Conservation (phyloP, 2,113 vertebrate genomes). For the Sminthopsis crassicaudata region DNA sequence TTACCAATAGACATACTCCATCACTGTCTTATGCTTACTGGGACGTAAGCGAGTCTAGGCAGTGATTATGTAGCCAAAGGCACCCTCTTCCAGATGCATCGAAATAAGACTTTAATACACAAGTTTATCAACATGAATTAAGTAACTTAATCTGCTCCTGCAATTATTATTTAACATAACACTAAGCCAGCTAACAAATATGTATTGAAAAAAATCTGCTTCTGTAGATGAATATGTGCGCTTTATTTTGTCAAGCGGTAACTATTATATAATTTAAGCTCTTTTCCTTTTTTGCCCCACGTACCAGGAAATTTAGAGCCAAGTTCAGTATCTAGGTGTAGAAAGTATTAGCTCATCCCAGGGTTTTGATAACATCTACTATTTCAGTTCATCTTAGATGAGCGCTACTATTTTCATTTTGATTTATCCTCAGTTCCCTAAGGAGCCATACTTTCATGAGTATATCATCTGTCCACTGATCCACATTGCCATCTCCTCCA, state of each 20-base stretch:
- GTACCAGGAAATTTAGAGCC: neutral
- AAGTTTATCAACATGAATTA: neutral
- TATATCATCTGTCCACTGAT: neutral
- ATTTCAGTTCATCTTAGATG: constrained; percentile 38
- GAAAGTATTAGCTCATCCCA: neutral
- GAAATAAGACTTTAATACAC: neutral
- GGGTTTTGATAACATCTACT: neutral
- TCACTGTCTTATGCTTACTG: neutral
- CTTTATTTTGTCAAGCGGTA: neutral
- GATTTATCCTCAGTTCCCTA: constrained; percentile 9
- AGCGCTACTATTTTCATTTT: neutral
- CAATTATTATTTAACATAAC: neutral
- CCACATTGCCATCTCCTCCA: neutral
- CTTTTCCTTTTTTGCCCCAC: constrained; percentile 20
- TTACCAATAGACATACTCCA: neutral
- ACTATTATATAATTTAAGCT: neutral
- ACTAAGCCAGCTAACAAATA: neutral
- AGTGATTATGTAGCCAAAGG: neutral
- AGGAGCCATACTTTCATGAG: constrained; percentile 1
- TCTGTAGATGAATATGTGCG: neutral
- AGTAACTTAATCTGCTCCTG: neutral
- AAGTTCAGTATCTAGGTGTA: neutral
- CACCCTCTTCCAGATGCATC: neutral
- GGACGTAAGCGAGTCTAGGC: neutral
- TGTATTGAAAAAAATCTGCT: neutral